Base-by-base conservation (phyloP, 1,140 invertebrate species). In the Branchinecta lindahli region DNA sequence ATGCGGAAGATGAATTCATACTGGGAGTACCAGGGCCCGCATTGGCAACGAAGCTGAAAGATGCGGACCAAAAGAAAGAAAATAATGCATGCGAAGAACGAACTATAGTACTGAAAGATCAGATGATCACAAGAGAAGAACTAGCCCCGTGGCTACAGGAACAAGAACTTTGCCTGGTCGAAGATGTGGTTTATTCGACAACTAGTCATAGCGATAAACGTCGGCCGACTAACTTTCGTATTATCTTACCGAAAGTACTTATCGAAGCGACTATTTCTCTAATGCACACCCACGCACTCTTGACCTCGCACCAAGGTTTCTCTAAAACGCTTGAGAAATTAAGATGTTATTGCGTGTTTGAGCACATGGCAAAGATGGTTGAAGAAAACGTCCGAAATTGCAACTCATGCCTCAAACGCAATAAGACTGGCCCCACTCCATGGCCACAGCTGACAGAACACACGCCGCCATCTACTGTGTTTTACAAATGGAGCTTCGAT, bases 291-390 rank as follows among this genome's bases (percentile, higher is more conserved):
- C 9, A n/a, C 47, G 9, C n/a, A 9, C n/a, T 52, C 47, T n/a
- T 52, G n/a, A n/a, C 9, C 9, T 9, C 47, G 9, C 47, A 52
- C 47, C 9, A 9, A n/a, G n/a, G 47, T 9, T 9, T n/a, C n/a
- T 9, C n/a, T n/a, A 52, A 52, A 52, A 52, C 47, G 9, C n/a
- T 52, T 9, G n/a, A 52, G 9, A 52, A 52, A 52, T 52, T 52
- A 52, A 52, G n/a, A 52, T n/a, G n/a, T 9, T 52, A 52, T 52
- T 52, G 47, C n/a, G 47, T 52, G 9, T 52, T 52, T 52, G 47
- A 52, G n/a, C 9, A 52, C n/a, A 52, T 52, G 47, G 9, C 9
- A 9, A 9, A n/a, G 9, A 52, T 9, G 47, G 47, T 52, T 52
- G 47, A 52, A 52, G 9, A 52, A n/a, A n/a, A 9, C 9, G 47